A percentile compares a stretch with the other conserved stretches of the same genome.
phyloP scores from a whole-genome alignment of 2,113 vertebrate species.

The Sapayoa aenigma region DNA sequence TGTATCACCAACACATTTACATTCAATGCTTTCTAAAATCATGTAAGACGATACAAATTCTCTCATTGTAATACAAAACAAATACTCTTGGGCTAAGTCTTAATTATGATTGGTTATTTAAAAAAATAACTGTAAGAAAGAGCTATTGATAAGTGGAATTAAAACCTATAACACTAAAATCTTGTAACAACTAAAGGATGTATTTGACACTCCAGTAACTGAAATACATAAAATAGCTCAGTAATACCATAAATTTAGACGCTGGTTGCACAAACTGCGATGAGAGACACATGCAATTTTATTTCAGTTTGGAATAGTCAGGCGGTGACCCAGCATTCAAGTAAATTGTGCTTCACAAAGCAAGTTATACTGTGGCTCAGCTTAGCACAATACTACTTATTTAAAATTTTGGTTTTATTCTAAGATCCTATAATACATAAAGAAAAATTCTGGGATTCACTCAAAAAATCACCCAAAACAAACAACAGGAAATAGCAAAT shows the following conservation, averaged over 20 bases:
- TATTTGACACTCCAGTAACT: neutral
- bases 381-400: neutral
- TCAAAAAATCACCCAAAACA: neutral
- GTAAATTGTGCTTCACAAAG: neutral
- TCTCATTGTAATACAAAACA: neutral
- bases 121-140: neutral
- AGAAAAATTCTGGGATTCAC: neutral
- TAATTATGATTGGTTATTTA: neutral
- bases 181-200: neutral
- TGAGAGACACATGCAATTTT: neutral
- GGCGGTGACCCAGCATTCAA: neutral
- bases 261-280: neutral
- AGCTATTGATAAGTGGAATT: neutral
- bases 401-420: neutral
- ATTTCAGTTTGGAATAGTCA: neutral
- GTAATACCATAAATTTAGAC: neutral
- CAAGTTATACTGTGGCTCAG: neutral
- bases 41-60: rapidly evolving
- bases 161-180: neutral
- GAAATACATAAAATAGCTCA: neutral
- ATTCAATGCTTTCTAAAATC: neutral
- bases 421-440: neutral
- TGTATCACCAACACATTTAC: neutral
- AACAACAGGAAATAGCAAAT: neutral
- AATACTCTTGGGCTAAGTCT: neutral